Conservation (phyloP, 2,797 vertebrate species). For the Sebastes steindachneri region DNA sequence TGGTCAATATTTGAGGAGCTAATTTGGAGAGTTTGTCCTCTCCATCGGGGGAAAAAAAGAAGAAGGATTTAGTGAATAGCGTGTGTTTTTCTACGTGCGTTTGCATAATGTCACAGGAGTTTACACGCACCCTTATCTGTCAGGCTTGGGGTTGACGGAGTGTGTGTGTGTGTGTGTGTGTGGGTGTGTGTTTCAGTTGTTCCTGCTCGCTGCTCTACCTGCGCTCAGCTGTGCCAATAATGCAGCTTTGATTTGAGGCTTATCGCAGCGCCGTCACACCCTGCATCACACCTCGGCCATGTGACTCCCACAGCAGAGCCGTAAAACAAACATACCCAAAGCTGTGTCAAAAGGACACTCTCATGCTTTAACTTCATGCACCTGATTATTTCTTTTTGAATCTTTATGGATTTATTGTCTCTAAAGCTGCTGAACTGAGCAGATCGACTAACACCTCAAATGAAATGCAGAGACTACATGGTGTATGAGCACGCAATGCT, state of each 20-base stretch:
- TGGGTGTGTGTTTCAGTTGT: slow-evolving; percentile 36
- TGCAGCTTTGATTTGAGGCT: slow-evolving; percentile 61
- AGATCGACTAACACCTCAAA: background rate
- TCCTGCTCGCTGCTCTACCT: slow-evolving; percentile 32
- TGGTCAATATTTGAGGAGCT: slow-evolving; percentile 87
- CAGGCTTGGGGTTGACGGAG: background rate
- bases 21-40: slow-evolving; percentile 84
- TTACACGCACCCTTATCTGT: slow-evolving; percentile 63
- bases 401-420: background rate
- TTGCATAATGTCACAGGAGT: slow-evolving; percentile 60
- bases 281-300: slow-evolving; percentile 47
- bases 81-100: slow-evolving; percentile 61
- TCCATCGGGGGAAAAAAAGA: slow-evolving; percentile 24
- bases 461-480: background rate
- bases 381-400: background rate
- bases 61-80: slow-evolving; percentile 52
- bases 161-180: slow-evolving; percentile 6
- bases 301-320: slow-evolving; percentile 43
- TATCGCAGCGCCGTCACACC: slow-evolving; percentile 45
- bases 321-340: slow-evolving; percentile 42
- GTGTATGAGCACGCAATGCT: background rate
- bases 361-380: background rate
- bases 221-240: slow-evolving; percentile 47
- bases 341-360: background rate
- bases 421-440: background rate